Evolutionary conservation across 2,888 invertebrate species (phyloP), one percentile per base, ranked within the genome.

Genomic region (Oscheius myriophilus): DNA sequence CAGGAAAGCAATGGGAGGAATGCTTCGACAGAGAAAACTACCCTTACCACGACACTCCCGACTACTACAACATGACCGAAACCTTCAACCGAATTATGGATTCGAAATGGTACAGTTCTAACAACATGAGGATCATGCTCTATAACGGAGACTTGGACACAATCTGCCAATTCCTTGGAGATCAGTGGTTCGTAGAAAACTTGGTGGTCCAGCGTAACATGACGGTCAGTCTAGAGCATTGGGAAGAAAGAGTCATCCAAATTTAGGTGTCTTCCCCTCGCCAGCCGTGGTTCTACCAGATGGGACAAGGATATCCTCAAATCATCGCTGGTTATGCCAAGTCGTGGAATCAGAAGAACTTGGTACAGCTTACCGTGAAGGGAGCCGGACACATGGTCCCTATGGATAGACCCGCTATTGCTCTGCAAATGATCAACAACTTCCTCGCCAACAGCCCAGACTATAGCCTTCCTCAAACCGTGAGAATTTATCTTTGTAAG

Each of bases 341-440:
- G 43, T 68, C 72, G 0, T 77, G 73, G 73, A 70, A 65, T 21
- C 67, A 77, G 45, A 33, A 33, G 33, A 75, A 73, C 49, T 18
- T 77, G 14, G 73, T 68, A 0, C 73, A 73, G 52, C 33, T 78
- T 1, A 78, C 78, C n/a, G 75, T 78, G 1, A 78, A 78, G 45
- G 78, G 78, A 42, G 71, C 78, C 4, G 78, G 78, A 14, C 78
- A 78, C 53, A 71, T 78, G 53, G 74, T 81, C 0, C 81, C 81
- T 14, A 63, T 70, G 23, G 76, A 79, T 46, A 65, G 82, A 7
- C 83, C 83, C 1, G 80, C 76, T 0, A 79, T 77, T 52, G 78
- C 80, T 12, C 70, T 83, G 12, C 82, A 83, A 63, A 75, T 83
- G 78, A 62, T 83, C n/a, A 61, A 55, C 55, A 83, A 83, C 54